Conservation (phyloP, 2,797 vertebrate species). For the Spizella passerina region DNA sequence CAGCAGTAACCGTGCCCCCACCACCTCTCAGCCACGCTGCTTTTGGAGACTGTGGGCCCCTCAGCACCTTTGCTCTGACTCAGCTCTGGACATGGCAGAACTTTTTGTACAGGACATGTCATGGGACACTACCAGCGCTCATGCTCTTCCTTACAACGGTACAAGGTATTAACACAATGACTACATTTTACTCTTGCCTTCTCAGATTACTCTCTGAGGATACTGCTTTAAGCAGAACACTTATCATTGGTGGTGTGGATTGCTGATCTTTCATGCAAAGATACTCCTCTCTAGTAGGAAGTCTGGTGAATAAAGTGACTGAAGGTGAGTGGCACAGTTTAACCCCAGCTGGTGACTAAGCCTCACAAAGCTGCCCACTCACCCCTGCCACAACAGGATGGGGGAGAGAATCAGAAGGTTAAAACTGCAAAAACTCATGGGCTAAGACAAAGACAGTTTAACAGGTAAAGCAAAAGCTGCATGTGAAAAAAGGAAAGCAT, state of each 20-base stretch:
- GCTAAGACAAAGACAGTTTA: not conserved
- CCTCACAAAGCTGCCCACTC: not conserved
- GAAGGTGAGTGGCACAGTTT: not conserved
- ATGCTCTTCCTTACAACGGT: not conserved
- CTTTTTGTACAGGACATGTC: not conserved
- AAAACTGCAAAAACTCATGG: not conserved
- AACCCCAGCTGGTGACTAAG: not conserved
- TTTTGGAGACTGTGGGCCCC: not conserved
- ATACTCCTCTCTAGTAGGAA: not conserved
- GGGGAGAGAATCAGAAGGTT: not conserved
- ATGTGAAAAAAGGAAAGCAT: not conserved
- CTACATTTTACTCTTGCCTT: not conserved
- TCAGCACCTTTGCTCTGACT: not conserved
- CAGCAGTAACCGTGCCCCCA: not conserved
- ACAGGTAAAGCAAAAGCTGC: not conserved
- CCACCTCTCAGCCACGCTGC: rapidly evolving
- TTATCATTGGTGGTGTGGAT: not conserved
- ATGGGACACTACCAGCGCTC: not conserved
- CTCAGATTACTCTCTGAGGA: not conserved
- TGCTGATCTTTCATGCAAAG: not conserved
- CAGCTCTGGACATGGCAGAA: not conserved
- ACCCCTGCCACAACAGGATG: rapidly evolving
- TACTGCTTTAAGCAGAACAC: not conserved
- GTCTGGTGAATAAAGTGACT: not conserved
- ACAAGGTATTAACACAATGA: not conserved